Evolutionary conservation across 1,140 invertebrate species (phyloP).

Genomic region (Cotesia vestalis): DNA sequence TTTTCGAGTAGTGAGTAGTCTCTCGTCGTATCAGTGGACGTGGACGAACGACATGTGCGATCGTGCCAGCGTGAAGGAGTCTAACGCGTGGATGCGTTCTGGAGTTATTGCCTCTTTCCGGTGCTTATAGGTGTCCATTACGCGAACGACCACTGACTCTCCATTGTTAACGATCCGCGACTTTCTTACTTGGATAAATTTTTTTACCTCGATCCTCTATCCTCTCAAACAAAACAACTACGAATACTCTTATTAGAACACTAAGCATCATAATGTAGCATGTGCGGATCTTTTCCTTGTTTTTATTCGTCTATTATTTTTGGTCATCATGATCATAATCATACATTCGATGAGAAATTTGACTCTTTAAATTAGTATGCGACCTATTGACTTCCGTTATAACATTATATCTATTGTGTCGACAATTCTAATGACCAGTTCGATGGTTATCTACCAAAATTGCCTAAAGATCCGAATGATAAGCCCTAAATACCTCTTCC

Average conservation of each 20-base stretch:
- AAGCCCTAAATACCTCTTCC: constrained; percentile 23
- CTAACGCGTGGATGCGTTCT: constrained; percentile 49
- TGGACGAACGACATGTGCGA: constrained; percentile 33
- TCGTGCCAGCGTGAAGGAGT: constrained; percentile 35
- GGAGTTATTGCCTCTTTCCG: constrained; percentile 60
- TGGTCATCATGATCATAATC: not conserved
- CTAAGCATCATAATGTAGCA: not conserved
- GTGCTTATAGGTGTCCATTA: constrained; percentile 59
- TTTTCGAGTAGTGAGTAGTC: not conserved
- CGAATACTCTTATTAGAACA: not conserved
- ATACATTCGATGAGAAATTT: constrained; percentile 13
- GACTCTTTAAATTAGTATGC: constrained; percentile 14
- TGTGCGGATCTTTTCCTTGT: not conserved
- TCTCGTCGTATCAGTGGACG: not conserved
- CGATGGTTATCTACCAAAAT: constrained; percentile 26
- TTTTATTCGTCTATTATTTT: not conserved
- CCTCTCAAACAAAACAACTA: not conserved
- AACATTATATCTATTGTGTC: constrained; percentile 6
- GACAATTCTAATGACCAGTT: constrained; percentile 14
- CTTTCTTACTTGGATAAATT: constrained; percentile 35
- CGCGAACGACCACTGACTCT: constrained; percentile 41
- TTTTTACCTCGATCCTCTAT: constrained; percentile 2
- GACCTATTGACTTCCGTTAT: constrained; percentile 15
- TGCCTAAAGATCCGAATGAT: constrained; percentile 22
- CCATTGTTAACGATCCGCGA: constrained; percentile 48